Base-by-base conservation (phyloP, 2,113 vertebrate species). In the Carassius gibelio region DNA sequence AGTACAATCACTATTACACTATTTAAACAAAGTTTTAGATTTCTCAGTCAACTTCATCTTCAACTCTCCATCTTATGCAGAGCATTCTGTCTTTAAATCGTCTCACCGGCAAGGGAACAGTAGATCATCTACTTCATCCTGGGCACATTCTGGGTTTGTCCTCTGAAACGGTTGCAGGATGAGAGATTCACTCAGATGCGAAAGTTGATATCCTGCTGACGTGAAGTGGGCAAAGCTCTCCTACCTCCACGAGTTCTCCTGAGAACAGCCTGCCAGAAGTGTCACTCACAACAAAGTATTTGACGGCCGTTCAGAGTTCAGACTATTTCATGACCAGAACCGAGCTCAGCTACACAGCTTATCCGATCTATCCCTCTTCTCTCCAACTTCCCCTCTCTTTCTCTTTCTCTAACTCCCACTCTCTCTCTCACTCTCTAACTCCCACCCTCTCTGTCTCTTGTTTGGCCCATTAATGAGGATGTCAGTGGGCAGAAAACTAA, bases 41-140 rank as follows among this genome's bases (percentile, higher is more conserved):
- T 48, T 50, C 23, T 64, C 36, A 50, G 13, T 59, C 61, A 42
- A n/a, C 3, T 38, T 68, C 21, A 8, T 38, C 5, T 59, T 84
- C 2, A 8, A 14, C 21, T 36, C 45, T 21, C 5, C 26, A 36
- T 59, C 17, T 36, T 78, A 23, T 74, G 26, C 45, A 30, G 57
- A 62, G n/a, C 42, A 26, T 9, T 38, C 26, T 48, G n/a, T 30
- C 8, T 45, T 75, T n/a, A 21, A 74, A 23, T 34, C 19, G 59
- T 71, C 86, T 92, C 85, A 89, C 89, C 90, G 84, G 50, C 21
- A 6, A 64, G 68, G 64, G 71, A 57, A 78, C 72, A 36, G 66
- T 38, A 3, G 42, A 42, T 88, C 38, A 82, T 69, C 66, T 72
- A 66, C 77, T 85, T 88, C 85, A 76, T 84, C 66, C 50, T 26